Evolutionary conservation across 64 coral and sea anemone genomes (phyloP), one percentile per base, ranked within the genome.

Genomic region (Catalaphyllia jardinei): DNA sequence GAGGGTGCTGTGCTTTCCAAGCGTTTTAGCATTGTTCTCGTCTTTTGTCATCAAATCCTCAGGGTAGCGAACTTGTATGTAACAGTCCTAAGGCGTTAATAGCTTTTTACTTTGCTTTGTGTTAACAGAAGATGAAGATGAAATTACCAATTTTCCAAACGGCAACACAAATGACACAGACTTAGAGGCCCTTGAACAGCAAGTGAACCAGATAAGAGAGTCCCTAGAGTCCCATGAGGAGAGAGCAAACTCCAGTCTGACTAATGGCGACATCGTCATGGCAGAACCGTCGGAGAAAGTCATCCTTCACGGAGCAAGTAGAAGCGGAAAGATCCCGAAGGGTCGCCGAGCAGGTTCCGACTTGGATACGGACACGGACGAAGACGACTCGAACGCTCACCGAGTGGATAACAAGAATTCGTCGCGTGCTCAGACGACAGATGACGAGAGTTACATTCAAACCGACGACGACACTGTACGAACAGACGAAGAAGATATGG

Each of bases 371-470:
- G 90, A 92, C 4, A 86, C 88, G 11, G 95, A 96, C 78, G 90
- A 88, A 64, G 80, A 93, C 55, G 95, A 96, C 74, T 71, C 51
- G n/a, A 79, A 89, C 72, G 57, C 52, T 31, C 92, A 87, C 60
- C 52, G 60, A 60, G 71, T 79, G 30, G 86, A 88, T 52, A 28
- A 60, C 39, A 92, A 92, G 73, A 87, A 61, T 74, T 92, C 90
- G 18, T 92, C 90, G 1, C 84, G 90, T 18, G 79, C 82, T 24
- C 90, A 93, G 61, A 93, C 81, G 83, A 96, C 95, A 10, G 95
- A 96, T 79, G 95, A 96, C 79, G 95, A 96, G 60, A 96, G 95
- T 64, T 96, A 96, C 75, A 93, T 96, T 82, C 95, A 96, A 83
- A 96, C 95, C 27, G 95, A 96, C 79, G 95, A 96, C 33, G 95